Base-by-base conservation (phyloP, 2,113 vertebrate genomes). In the Menura novaehollandiae region DNA sequence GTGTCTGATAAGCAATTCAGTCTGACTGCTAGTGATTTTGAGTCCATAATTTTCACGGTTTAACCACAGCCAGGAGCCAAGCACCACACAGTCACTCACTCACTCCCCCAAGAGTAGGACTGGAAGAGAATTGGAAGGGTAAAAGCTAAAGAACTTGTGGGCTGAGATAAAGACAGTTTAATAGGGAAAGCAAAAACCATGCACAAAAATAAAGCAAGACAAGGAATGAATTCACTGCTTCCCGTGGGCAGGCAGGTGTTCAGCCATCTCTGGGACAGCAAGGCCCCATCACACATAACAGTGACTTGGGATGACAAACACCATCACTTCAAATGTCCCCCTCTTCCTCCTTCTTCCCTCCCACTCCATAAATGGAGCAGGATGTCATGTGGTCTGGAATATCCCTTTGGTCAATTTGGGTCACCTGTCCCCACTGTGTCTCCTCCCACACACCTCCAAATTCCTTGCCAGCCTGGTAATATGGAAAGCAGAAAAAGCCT, bases 1-100 rank as follows among this genome's bases (percentile, higher is more conserved):
- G 37, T 37, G 24, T 66, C 60, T 96, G 74, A 96, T 95, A 96
- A 96, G 95, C 81, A 96, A 86, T 94, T 92, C 72, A 95, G 41
- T 46, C 82, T 86, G 39, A 68, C 75, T 96, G 89, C 79, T n/a
- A 80, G 30, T 66, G 44, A 93, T 94, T 74, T 91, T 68, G 90
- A 89, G 83, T 92, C 96, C 53, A 79, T 66, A 64, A 43, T 32
- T 52, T 10, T 21, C 3, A 3, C 24, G 9, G 33, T 66, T 81
- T 67, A n/a, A 68, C 7, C 16, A 23, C 13, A 75, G 14, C 20
- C 28, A 68, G 16, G 13, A 82, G 17, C 33, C 53, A 89, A 53
- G 81, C 16, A 59, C 11, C n/a, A 60, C 4, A 12, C 10, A 81
- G 23, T 27, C 44, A 39, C 51, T 66, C 7, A 9, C 13, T 63